These are phyloP conservation scores for Hucho hucho DNA, from an alignment of 2,113 vertebrate genomes.

Conservation along the genomic window DNA sequence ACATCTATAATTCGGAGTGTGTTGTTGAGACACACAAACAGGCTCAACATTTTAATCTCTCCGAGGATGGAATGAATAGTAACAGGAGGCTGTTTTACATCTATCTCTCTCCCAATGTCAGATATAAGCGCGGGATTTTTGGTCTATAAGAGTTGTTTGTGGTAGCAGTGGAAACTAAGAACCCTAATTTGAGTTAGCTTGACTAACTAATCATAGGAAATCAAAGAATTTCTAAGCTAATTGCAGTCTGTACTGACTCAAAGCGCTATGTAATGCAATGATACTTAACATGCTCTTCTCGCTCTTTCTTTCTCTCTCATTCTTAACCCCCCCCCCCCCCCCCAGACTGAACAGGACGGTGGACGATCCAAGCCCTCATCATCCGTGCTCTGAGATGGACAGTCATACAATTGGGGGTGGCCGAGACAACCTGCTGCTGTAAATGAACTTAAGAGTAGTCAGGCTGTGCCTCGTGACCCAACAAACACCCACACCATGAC, in stretches of 20 bases:
- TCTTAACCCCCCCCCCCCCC: not conserved
- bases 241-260: no score
- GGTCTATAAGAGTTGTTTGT: not conserved
- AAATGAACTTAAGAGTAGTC: no score
- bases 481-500: not conserved
- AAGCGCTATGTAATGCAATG: not conserved
- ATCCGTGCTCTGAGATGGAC: not conserved
- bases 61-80: no score
- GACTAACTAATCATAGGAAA: not conserved
- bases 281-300: slow-evolving; percentile 4
- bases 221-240: not conserved
- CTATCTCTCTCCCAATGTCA: not conserved
- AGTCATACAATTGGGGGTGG: not conserved
- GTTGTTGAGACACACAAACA: not conserved
- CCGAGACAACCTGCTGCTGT: slow-evolving; percentile 47
- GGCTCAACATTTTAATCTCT: no score
- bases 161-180: not conserved
- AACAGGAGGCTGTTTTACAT: no score
- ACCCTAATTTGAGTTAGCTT: no score
- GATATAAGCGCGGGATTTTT: not conserved
- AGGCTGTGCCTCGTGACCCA: not conserved
- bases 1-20: not conserved
- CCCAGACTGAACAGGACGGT: not conserved
- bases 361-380: not conserved
- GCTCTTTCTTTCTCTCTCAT: not conserved